Conservation (phyloP, 2,113 vertebrate genomes). For the Sphyrna mokarran region DNA sequence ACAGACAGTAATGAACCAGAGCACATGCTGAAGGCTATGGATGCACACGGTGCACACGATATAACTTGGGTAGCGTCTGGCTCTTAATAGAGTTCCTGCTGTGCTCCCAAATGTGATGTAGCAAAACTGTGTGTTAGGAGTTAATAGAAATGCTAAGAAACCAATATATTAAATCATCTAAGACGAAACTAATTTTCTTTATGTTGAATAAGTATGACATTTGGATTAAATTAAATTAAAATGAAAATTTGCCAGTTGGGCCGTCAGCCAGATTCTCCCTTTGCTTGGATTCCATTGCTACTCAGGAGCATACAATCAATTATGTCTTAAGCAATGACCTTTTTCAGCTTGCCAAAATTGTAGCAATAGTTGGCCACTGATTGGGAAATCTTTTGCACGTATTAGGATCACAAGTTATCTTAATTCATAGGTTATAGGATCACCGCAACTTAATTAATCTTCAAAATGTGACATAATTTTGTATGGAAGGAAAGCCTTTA, state of each 20-base stretch:
- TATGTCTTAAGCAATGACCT: constrained; percentile 27
- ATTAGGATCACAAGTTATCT: neutral
- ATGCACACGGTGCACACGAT: neutral
- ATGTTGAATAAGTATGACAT: constrained; percentile 12
- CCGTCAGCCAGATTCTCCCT: neutral
- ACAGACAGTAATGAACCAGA: neutral
- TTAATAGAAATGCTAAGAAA: neutral
- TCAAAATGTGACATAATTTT: neutral
- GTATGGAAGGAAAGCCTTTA: neutral
- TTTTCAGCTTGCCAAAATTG: constrained; percentile 21
- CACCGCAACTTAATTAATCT: constrained; percentile 18
- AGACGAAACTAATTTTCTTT: constrained; percentile 20
- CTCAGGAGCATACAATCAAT: constrained; percentile 12
- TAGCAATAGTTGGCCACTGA: neutral
- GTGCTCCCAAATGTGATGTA: neutral
- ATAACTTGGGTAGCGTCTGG: neutral
- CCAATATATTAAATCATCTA: neutral
- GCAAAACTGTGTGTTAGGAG: neutral
- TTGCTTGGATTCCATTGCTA: neutral
- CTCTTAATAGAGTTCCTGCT: neutral
- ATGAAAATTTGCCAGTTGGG: constrained; percentile 7
- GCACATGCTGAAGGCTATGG: neutral
- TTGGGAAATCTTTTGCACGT: neutral
- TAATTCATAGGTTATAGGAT: neutral
- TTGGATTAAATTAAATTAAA: constrained; percentile 29